Evolutionary conservation across 1,140 invertebrate genomes (phyloP), one percentile per base, ranked within the genome.

Genomic region (Drosophila ironensis): DNA sequence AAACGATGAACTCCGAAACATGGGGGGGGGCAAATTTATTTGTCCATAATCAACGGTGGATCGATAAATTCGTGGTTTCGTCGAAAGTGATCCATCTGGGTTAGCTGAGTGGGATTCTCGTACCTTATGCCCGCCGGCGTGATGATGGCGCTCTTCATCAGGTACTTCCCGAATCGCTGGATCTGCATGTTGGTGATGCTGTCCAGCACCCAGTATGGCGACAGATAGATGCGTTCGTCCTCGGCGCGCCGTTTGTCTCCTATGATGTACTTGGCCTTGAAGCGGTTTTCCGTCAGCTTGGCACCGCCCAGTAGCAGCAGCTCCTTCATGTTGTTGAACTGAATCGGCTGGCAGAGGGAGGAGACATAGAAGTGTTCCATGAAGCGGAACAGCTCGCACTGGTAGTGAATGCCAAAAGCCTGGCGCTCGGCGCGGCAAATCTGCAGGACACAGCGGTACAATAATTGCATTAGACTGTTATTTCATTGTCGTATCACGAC

Each of bases 191-290:
- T 45, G 1, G 69, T 71, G 19, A 90, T 84, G 38, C 88, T 89
- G 41, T 92, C 92, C 5, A 92, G 72, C 0, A 92, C 73, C 92
- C 92, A 92, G 6, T 77, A 81, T 50, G 91, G 91, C 9, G 70
- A 89, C 0, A 92, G 76, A 25, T 90, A 91, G 2, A 87, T 52
- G 12, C 89, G 86, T 7, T 87, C 80, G 8, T 82, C 50, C 3
- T 81, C 51, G 0, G 51, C 59, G 1, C 66, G 57, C 8, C 84
- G 67, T n/a, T 77, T 82, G 41, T 90, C 86, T 5, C 91, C 91
- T n/a, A 92, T 75, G 12, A 91, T 75, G 17, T 92, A 90, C 42
- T 89, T 77, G 9, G 92, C 92, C n/a, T 76, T 82, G 27, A 88
- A 73, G 9, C 76, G 64, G 45, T 72, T 75, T 6, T 73, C 88